These are phyloP conservation scores for Pangasius djambal DNA, from an alignment of 2,797 vertebrate species.

Conservation along the genomic window DNA sequence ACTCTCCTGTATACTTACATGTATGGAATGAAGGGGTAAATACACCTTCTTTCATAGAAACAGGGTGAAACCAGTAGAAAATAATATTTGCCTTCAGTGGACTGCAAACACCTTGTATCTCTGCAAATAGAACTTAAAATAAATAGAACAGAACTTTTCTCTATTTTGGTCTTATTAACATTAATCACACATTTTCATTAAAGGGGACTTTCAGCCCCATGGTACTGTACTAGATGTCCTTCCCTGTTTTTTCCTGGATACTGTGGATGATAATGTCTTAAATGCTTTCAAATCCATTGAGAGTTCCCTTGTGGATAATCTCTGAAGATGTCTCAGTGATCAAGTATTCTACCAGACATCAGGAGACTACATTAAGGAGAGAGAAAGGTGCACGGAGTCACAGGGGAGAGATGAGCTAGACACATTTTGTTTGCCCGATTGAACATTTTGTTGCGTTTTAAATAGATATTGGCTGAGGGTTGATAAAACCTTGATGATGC, in stretches of 20 bases:
- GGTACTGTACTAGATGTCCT: not conserved
- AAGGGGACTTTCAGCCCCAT: not conserved
- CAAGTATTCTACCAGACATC: slow-evolving; percentile 48
- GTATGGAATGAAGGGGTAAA: not conserved
- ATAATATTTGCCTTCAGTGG: not conserved
- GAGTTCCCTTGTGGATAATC: slow-evolving; percentile 33
- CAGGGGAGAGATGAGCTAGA: slow-evolving; percentile 34
- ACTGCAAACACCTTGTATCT: not conserved
- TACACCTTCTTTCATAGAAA: not conserved
- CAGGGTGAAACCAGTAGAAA: too few species aligned
- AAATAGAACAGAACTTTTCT: not conserved
- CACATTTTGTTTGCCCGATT: slow-evolving; percentile 48
- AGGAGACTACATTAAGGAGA: slow-evolving; percentile 50
- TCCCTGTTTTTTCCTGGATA: not conserved
- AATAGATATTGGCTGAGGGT: slow-evolving; percentile 61
- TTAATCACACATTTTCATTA: not conserved
- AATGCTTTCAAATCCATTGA: slow-evolving; percentile 34
- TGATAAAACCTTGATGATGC: slow-evolving; percentile 56
- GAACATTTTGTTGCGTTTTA: slow-evolving; percentile 58
- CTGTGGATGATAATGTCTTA: slow-evolving; percentile 29
- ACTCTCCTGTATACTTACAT: not conserved
- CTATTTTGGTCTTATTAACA: not conserved
- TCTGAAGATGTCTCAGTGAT: slow-evolving; percentile 54
- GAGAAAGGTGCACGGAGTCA: slow-evolving; percentile 28
- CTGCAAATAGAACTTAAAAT: not conserved